Conservation (phyloP, 2,797 vertebrate species). For the Parambassis ranga region DNA sequence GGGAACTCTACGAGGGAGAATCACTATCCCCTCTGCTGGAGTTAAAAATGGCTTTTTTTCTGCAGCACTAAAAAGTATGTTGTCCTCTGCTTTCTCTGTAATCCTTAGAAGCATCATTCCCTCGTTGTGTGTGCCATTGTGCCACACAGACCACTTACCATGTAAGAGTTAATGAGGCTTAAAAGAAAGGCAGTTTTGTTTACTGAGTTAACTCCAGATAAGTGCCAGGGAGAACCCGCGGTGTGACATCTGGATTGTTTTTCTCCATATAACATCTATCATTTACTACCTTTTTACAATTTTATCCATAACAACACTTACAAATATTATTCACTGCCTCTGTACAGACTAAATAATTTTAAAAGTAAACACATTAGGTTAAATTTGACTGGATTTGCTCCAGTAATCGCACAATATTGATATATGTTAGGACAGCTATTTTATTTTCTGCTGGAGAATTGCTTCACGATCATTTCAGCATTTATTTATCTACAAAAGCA, state of each 20-base stretch:
- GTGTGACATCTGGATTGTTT: constrained; percentile 13
- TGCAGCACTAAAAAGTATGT: constrained; percentile 44
- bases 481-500: too few relatives aligned
- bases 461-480: too few relatives aligned
- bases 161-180: constrained; percentile 54
- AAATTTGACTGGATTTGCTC: too few relatives aligned
- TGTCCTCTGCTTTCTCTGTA: constrained; percentile 59
- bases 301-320: too few relatives aligned
- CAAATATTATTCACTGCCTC: too few relatives aligned
- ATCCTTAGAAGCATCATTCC: constrained; percentile 61
- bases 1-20: constrained; percentile 60
- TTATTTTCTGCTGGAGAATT: too few relatives aligned
- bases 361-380: too few relatives aligned
- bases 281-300: neutral
- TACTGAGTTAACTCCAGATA: constrained; percentile 50
- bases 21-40: constrained; percentile 56
- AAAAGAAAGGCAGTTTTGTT: constrained; percentile 44
- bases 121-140: neutral
- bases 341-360: too few relatives aligned
- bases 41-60: constrained; percentile 55
- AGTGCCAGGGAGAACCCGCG: constrained; percentile 11
- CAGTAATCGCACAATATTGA: too few relatives aligned
- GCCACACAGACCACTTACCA: constrained; percentile 20
- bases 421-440: too few relatives aligned
- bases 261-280: neutral